Percentiles rank a stretch among this genome's conserved stretches.
phyloP scores from a whole-genome alignment of 2,797 vertebrate genomes.

The Helicolenus hilgendorfi region DNA sequence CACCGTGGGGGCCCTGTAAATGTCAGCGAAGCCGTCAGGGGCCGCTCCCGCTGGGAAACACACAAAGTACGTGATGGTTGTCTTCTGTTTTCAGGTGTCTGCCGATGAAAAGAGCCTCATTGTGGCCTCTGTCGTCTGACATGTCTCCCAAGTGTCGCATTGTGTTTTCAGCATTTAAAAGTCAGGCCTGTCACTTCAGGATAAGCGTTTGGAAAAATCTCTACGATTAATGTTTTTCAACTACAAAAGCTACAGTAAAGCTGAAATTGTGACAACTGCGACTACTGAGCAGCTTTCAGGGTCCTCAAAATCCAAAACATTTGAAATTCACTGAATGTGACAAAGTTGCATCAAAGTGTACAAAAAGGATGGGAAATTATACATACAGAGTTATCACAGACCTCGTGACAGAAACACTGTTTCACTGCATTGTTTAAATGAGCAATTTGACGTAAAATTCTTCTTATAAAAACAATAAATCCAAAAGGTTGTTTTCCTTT shows the following conservation, averaged over 20 bases:
- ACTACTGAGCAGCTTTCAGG: no score
- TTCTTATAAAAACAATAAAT: not conserved
- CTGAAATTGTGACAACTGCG: not conserved
- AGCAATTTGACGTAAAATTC: not conserved
- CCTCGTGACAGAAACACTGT: not conserved
- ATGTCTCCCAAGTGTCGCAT: not conserved
- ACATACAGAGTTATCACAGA: not conserved
- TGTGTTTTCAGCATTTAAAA: not conserved
- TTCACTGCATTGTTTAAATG: not conserved
- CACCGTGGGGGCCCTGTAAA: slow-evolving; percentile 24
- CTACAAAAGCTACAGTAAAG: not conserved
- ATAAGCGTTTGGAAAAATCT: not conserved
- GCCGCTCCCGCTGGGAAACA: not conserved
- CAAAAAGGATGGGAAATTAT: no score
- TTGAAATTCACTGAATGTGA: no score
- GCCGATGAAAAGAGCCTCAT: slow-evolving; percentile 6
- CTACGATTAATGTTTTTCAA: not conserved
- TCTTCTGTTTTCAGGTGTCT: slow-evolving; percentile 12
- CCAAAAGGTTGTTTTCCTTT: not conserved
- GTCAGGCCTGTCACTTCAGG: not conserved
- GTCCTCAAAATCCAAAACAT: not conserved
- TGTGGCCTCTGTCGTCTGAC: not conserved
- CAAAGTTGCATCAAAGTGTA: no score
- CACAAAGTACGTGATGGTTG: not conserved
- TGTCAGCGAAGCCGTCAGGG: slow-evolving; percentile 37